phyloP scores from a whole-genome alignment of 2,888 invertebrate genomes.

The Leucoma salicis region DNA sequence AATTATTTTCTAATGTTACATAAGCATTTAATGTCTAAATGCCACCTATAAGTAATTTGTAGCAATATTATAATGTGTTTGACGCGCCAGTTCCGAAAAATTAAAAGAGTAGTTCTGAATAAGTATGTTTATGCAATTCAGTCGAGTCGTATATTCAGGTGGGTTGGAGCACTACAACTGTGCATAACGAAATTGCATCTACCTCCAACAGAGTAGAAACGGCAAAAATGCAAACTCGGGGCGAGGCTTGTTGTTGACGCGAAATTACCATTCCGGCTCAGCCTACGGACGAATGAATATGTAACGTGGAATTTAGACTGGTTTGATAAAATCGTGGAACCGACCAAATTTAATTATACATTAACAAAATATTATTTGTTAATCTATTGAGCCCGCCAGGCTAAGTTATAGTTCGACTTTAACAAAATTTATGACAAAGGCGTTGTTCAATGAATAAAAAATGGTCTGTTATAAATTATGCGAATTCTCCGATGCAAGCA shows the following conservation, averaged over 20 bases:
- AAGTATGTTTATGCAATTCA: constrained; percentile 48
- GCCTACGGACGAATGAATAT: constrained; percentile 73
- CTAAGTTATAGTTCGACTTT: constrained; percentile 13
- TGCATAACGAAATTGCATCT: constrained; percentile 46
- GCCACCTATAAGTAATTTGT: too few relatives aligned
- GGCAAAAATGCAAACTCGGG: constrained; percentile 70
- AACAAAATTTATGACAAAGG: constrained; percentile 49
- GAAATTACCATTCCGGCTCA: constrained; percentile 71
- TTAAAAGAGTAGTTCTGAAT: constrained; percentile 22
- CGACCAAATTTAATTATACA: constrained; percentile 28
- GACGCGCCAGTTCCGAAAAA: too few relatives aligned
- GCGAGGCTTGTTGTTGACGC: constrained; percentile 64
- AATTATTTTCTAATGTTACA: too few relatives aligned
- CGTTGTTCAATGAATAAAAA: constrained; percentile 42
- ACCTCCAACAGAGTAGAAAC: constrained; percentile 55
- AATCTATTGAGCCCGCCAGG: background rate
- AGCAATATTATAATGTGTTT: too few relatives aligned
- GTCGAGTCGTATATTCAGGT: constrained; percentile 47
- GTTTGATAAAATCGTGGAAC: constrained; percentile 52
- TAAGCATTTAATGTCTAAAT: too few relatives aligned
- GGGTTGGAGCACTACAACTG: constrained; percentile 35
- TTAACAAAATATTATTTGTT: background rate
- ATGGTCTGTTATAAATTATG: constrained; percentile 56
- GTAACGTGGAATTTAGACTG: constrained; percentile 64
- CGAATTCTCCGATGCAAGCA: constrained; percentile 56